Conservation (phyloP, 2,113 vertebrate genomes). For the Pontoporia blainvillei region DNA sequence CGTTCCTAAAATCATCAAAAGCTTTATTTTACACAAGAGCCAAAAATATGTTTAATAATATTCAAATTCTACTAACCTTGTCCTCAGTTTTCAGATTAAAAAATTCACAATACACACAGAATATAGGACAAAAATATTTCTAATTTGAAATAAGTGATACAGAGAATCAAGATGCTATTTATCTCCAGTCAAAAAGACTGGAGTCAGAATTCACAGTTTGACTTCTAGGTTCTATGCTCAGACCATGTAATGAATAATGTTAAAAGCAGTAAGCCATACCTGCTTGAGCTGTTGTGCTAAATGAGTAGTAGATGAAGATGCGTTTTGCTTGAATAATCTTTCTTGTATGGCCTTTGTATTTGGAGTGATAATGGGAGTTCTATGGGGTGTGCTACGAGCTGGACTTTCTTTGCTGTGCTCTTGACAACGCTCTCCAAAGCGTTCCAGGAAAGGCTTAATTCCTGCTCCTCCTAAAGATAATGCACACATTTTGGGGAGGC, state of each 20-base stretch:
- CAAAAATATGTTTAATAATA: neutral
- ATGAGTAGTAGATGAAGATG: slow-evolving; percentile 85
- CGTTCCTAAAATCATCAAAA: slow-evolving; percentile 85
- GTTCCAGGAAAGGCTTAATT: slow-evolving; percentile 94
- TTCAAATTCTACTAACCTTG: neutral
- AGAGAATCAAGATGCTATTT: neutral
- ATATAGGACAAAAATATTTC: neutral
- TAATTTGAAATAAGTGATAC: neutral
- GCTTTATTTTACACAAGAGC: slow-evolving; percentile 19
- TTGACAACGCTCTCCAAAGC: slow-evolving; percentile 91
- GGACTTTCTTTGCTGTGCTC: slow-evolving; percentile 81
- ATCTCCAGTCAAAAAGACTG: neutral
- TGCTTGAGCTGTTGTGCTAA: slow-evolving; percentile 89
- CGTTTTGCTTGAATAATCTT: slow-evolving; percentile 84
- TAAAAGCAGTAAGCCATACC: slow-evolving; percentile 75
- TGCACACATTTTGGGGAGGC: slow-evolving; percentile 5
- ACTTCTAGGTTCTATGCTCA: neutral
- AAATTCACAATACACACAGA: neutral
- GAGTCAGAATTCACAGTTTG: neutral
- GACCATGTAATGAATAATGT: neutral
- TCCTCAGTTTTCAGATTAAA: slow-evolving; percentile 3
- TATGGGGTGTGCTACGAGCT: slow-evolving; percentile 67
- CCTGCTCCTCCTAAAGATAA: slow-evolving; percentile 80
- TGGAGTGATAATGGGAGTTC: slow-evolving; percentile 82
- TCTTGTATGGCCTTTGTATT: slow-evolving; percentile 90